A percentile compares a stretch with the other conserved stretches of the same genome.
Conservation (phyloP, 2,797 vertebrate genomes). For the Natrix natrix region DNA sequence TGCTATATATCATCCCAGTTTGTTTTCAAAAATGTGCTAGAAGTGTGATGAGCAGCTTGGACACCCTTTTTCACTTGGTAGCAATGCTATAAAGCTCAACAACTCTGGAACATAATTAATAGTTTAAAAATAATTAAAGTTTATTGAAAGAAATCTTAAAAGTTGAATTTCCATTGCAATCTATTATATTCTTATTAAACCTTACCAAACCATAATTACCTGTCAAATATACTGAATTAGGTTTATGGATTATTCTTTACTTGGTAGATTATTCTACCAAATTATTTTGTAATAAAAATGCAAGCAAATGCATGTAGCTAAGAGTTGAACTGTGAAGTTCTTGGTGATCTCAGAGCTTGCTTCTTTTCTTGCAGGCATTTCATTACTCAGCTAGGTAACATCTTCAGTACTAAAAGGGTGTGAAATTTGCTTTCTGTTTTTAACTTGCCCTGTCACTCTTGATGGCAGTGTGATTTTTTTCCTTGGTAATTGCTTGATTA, state of each 20-base stretch:
- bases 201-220: neutral
- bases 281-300: too few species aligned
- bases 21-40: neutral
- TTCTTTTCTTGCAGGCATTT: too few species aligned
- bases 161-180: neutral
- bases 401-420: too few species aligned
- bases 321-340: too few species aligned
- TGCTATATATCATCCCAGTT: neutral
- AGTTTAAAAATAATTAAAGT: neutral
- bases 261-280: too few species aligned
- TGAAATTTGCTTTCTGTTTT: too few species aligned
- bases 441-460: too few species aligned
- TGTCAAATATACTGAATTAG: neutral
- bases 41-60: neutral
- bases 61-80: neutral
- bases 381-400: too few species aligned
- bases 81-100: neutral
- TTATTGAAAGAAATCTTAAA: neutral
- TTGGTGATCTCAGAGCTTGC: too few species aligned
- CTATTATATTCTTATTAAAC: neutral
- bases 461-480: too few species aligned
- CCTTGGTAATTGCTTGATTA: too few species aligned
- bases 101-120: neutral
- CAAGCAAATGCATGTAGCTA: too few species aligned
- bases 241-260: neutral